phyloP scores from a whole-genome alignment of 1,140 invertebrate genomes.

The Neotoxoptera formosana region DNA sequence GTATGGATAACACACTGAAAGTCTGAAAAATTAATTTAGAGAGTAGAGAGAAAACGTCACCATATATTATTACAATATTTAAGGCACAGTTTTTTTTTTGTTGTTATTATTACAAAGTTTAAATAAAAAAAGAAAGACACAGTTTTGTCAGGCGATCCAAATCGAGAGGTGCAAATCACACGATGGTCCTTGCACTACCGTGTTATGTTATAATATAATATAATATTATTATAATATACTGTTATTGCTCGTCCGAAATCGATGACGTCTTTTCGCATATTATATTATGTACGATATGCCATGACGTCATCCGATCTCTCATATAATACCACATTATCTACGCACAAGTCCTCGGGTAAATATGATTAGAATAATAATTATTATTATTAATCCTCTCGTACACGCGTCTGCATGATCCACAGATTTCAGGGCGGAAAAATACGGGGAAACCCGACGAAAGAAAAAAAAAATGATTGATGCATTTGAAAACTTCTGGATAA shows the following conservation, averaged over 20 bases:
- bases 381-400: neutral
- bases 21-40: neutral
- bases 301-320: neutral
- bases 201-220: too few species aligned
- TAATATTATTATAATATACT: too few species aligned
- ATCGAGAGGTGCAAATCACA: neutral
- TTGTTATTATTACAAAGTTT: too few species aligned
- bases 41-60: too few species aligned
- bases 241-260: neutral
- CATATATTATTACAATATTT: too few species aligned
- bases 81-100: too few species aligned
- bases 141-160: neutral
- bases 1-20: neutral
- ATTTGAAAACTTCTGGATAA: constrained; percentile 29
- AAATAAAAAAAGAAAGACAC: too few species aligned
- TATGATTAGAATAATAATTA: neutral
- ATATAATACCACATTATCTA: neutral
- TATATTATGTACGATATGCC: too few species aligned
- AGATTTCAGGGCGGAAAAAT: neutral
- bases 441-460: neutral
- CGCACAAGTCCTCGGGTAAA: neutral
- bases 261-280: neutral
- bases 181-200: neutral
- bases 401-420: neutral
- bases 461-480: constrained; percentile 54